phyloP scores from a whole-genome alignment of 1,140 invertebrate genomes.

The Propsilocerus akamusi region DNA sequence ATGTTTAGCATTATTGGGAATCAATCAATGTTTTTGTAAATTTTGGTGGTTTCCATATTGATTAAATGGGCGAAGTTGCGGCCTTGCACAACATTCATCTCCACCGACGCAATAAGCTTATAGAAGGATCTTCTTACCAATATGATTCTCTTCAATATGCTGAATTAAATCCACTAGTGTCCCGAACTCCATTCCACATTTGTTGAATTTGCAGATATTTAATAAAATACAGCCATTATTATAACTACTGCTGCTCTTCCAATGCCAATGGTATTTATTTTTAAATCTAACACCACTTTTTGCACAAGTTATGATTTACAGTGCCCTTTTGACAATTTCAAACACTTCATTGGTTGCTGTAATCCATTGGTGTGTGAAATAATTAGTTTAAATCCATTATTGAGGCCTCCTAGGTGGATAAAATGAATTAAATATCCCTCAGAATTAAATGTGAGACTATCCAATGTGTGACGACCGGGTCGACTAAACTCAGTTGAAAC shows the following conservation, averaged over 20 bases:
- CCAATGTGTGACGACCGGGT: too few species aligned
- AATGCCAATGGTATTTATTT: neutral
- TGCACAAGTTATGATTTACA: neutral
- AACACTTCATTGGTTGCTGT: neutral
- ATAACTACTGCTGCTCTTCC: conserved; percentile 3
- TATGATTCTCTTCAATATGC: conserved; percentile 70
- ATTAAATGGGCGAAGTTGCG: too few species aligned
- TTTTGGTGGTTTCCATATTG: too few species aligned
- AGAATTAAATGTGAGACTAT: too few species aligned
- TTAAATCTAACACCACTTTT: neutral
- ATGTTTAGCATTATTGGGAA: too few species aligned
- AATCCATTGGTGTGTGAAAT: neutral
- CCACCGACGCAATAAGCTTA: too few species aligned
- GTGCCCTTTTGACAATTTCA: neutral
- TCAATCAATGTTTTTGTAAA: too few species aligned
- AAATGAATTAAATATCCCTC: too few species aligned
- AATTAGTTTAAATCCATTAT: conserved; percentile 6
- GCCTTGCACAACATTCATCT: too few species aligned
- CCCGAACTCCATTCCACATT: conserved; percentile 63
- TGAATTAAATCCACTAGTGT: conserved; percentile 59
- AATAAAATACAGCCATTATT: conserved; percentile 71
- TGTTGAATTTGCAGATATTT: conserved; percentile 73
- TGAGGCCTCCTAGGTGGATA: too few species aligned
- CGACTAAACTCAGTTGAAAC: too few species aligned
- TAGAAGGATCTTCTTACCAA: conserved; percentile 41